These are phyloP conservation scores for Cyanoderma ruficeps DNA, from an alignment of 2,113 vertebrate genomes.

Conservation along the genomic window DNA sequence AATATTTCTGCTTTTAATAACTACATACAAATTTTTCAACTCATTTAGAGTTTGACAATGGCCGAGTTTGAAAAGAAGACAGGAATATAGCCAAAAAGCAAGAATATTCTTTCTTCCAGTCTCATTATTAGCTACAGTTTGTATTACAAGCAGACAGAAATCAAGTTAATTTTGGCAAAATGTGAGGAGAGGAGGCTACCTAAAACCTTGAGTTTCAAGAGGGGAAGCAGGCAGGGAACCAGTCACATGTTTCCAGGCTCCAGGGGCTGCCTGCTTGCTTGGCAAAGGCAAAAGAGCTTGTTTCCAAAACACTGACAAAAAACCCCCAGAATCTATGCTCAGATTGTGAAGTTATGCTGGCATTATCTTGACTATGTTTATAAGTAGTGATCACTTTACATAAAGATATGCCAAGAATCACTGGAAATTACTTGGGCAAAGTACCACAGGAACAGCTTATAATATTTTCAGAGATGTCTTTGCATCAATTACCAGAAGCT, in stretches of 20 bases:
- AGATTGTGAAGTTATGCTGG: background rate
- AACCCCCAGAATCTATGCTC: background rate
- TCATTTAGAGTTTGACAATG: background rate
- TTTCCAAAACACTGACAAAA: slow-evolving; percentile 49
- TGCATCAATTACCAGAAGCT: background rate
- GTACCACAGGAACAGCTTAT: background rate
- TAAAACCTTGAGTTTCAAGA: background rate
- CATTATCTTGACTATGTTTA: slow-evolving; percentile 44
- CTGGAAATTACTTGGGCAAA: slow-evolving; percentile 26
- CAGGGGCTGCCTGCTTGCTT: background rate
- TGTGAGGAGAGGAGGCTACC: background rate
- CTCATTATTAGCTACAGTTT: background rate
- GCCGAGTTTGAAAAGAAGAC: background rate
- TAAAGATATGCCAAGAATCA: background rate
- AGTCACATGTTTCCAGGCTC: background rate
- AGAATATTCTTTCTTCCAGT: background rate
- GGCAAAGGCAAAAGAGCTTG: slow-evolving; percentile 10
- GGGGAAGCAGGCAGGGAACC: background rate
- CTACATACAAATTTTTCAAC: background rate
- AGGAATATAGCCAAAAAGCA: background rate
- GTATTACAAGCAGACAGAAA: background rate
- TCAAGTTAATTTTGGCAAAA: background rate
- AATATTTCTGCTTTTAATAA: background rate
- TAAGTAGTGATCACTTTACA: background rate
- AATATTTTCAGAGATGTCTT: slow-evolving; percentile 1